Evolutionary conservation across 2,797 vertebrate genomes (phyloP).

Genomic region (Todus mexicanus): DNA sequence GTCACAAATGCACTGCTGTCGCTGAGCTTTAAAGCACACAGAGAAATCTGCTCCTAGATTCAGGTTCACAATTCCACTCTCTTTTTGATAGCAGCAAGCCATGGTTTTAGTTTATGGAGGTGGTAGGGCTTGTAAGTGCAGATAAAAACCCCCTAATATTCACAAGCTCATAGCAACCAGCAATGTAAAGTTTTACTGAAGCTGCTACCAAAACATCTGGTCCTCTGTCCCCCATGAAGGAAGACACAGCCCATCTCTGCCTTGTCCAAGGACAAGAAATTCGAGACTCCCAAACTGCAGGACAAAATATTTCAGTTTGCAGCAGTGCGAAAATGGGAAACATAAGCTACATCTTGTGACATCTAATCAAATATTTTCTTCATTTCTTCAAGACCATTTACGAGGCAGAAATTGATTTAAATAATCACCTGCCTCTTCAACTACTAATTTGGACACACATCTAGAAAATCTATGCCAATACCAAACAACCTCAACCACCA

Average conservation of each 20-base stretch:
- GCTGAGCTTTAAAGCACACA: fast-evolving
- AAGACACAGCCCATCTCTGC: neutral
- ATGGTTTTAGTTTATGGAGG: neutral
- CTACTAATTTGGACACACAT: fast-evolving
- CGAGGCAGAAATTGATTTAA: neutral
- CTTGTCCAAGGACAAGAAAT: neutral
- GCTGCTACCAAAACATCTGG: neutral
- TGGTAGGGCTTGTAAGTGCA: neutral
- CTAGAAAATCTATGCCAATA: fast-evolving
- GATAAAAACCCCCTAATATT: neutral
- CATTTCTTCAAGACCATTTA: neutral
- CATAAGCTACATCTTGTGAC: neutral
- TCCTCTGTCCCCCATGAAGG: neutral
- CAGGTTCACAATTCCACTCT: neutral
- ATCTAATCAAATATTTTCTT: neutral
- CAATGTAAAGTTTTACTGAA: neutral
- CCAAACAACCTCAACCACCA: neutral
- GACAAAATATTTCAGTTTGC: neutral
- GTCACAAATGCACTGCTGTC: fast-evolving
- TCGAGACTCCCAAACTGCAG: fast-evolving
- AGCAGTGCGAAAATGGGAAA: neutral
- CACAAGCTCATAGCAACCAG: neutral
- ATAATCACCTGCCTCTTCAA: neutral
- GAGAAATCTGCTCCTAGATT: neutral
- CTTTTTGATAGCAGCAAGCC: neutral